These are phyloP conservation scores for Ruditapes philippinarum DNA, from an alignment of 1,140 invertebrate genomes.

Conservation along the genomic window DNA sequence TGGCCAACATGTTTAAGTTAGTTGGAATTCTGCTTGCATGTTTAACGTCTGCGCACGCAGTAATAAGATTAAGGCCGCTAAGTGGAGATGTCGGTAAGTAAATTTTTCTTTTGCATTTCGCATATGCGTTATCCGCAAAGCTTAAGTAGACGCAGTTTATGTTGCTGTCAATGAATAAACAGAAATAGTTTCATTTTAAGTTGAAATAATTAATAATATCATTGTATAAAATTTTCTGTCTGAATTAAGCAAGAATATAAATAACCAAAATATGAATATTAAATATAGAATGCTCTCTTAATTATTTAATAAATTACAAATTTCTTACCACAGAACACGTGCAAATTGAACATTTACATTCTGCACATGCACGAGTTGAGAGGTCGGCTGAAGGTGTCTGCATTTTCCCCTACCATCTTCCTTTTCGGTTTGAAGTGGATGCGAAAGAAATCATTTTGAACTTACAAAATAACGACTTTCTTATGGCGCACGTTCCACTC, in stretches of 20 bases:
- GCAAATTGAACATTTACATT: not conserved
- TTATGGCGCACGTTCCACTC: not conserved
- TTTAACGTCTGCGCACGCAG: not conserved
- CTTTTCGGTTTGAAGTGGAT: not conserved
- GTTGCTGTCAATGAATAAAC: too few species aligned
- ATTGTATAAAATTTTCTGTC: too few species aligned
- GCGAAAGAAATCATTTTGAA: not conserved
- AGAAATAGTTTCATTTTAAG: too few species aligned
- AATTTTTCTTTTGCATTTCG: too few species aligned
- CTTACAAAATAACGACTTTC: not conserved
- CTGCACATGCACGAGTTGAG: not conserved
- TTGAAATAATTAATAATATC: too few species aligned
- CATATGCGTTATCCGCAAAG: too few species aligned
- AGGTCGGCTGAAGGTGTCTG: not conserved
- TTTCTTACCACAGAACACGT: not conserved
- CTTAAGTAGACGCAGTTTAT: too few species aligned
- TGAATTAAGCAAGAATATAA: too few species aligned
- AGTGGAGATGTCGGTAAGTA: not conserved
- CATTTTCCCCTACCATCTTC: not conserved
- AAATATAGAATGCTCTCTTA: too few species aligned
- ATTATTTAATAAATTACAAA: too few species aligned
- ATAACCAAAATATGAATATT: too few species aligned
- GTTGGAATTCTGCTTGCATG: not conserved
- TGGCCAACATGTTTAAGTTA: too few species aligned
- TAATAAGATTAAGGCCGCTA: not conserved